Conservation (phyloP, 30 jellyfish, hydroid and myxozoan species). For the Cassiopea xamachana region DNA sequence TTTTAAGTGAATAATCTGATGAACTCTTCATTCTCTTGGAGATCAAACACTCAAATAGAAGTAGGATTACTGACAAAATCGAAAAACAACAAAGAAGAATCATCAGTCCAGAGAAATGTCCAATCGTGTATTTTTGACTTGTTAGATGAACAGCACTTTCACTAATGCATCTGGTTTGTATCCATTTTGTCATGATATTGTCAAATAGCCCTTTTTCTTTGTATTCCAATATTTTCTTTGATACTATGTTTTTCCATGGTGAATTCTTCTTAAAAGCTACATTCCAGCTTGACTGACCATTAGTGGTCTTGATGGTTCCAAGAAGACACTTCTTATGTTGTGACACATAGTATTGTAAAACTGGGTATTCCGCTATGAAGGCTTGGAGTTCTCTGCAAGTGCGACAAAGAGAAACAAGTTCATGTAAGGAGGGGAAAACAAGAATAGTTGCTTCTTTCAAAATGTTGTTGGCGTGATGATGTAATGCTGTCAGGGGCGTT, state of each 20-base stretch:
- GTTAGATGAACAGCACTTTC: neutral
- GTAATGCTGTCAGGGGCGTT: too few species aligned
- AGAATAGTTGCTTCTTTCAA: too few species aligned
- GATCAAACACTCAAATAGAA: slow-evolving; percentile 11
- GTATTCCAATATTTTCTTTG: slow-evolving; percentile 36
- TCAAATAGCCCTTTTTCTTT: slow-evolving; percentile 24
- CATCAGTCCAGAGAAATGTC: slow-evolving; percentile 15
- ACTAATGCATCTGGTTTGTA: slow-evolving; percentile 24
- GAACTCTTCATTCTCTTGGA: neutral
- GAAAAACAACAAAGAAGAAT: neutral
- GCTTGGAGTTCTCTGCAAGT: slow-evolving; percentile 56
- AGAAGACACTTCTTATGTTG: slow-evolving; percentile 29
- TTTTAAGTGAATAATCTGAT: neutral
- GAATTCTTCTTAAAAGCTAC: slow-evolving; percentile 23
- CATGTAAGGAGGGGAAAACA: neutral
- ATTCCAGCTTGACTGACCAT: slow-evolving; percentile 30
- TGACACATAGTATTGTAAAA: slow-evolving; percentile 33
- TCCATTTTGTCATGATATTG: slow-evolving; percentile 1
- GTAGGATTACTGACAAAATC: neutral
- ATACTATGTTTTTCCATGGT: slow-evolving; percentile 28
- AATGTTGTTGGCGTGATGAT: too few species aligned
- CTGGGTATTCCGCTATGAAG: slow-evolving; percentile 29
- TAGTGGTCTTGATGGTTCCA: neutral
- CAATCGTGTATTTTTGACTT: neutral
- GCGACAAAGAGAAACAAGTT: neutral